Conservation (phyloP, 2,113 vertebrate species). For the Pithys albifrons region DNA sequence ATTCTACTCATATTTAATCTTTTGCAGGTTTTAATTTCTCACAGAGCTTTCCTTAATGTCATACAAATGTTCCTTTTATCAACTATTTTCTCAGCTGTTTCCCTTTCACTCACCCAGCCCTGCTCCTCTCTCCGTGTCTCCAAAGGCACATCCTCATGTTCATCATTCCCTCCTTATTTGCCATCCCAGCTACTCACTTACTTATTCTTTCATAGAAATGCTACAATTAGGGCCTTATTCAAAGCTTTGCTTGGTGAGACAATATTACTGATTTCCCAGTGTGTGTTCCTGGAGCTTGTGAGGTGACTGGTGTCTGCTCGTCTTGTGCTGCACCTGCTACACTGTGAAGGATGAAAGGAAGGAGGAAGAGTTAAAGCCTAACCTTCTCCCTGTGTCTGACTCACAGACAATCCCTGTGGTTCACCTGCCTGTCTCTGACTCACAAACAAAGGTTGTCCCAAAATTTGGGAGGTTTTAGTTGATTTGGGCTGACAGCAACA, state of each 20-base stretch:
- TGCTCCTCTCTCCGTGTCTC: neutral
- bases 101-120: neutral
- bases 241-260: neutral
- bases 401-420: neutral
- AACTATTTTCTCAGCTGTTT: neutral
- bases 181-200: neutral
- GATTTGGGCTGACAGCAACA: neutral
- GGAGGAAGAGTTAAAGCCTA: neutral
- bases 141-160: neutral
- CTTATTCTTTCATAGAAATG: neutral
- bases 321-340: neutral
- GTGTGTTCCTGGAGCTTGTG: neutral
- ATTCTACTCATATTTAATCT: neutral
- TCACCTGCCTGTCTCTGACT: too few relatives aligned
- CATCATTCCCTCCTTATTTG: neutral
- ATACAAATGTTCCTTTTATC: neutral
- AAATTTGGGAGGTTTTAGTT: neutral
- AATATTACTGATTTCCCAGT: constrained; percentile 36
- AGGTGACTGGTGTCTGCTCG: neutral
- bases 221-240: constrained; percentile 39
- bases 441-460: neutral
- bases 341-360: neutral
- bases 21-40: neutral
- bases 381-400: neutral
- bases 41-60: neutral